Evolutionary conservation across 2,888 invertebrate species (phyloP), one percentile per base, ranked within the genome.

Genomic region (Drosophila pseudotakahashii): DNA sequence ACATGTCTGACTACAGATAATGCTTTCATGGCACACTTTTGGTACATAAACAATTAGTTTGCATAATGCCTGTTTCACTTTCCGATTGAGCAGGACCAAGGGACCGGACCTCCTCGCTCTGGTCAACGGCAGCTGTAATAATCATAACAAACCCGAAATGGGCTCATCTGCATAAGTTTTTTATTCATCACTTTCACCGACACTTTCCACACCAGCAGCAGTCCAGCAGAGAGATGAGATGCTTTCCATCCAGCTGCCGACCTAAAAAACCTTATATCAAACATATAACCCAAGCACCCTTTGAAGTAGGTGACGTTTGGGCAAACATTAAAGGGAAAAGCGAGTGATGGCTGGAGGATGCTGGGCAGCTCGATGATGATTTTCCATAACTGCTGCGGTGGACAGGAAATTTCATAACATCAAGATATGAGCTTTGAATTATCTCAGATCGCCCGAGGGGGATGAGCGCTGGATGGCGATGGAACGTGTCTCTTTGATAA

Each of bases 271-370:
- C 23, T 6, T 51, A 47, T 48, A 32, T 14, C 37, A 30, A 34
- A 10, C 32, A 10, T 10, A 34, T 34, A 34, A 34, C 81, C 76
- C 41, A 71, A 45, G 42, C 75, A 61, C 70, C 61, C 70, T 82
- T 79, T 88, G 83, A 88, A 88, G 86, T 88, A 82, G 86, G 68
- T 82, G 86, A n/a, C n/a, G n/a, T n/a, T n/a, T n/a, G n/a, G n/a
- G n/a, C n/a, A n/a, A n/a, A n/a, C n/a, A n/a, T n/a, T n/a, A n/a
- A n/a, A n/a, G n/a, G n/a, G n/a, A n/a, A n/a, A 80, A 62, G 73
- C 3, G 19, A 19, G 19, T 19, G 19, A 19, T 19, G 19, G 19
- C 2, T 19, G 70, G 26, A 60, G 53, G 80, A 81, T 71, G 86
- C 74, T 81, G 81, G 51, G 32, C 67, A 47, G 52, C 13, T 10